Evolutionary conservation across 2,888 invertebrate genomes (phyloP).

Genomic region (Yponomeuta cagnagella): DNA sequence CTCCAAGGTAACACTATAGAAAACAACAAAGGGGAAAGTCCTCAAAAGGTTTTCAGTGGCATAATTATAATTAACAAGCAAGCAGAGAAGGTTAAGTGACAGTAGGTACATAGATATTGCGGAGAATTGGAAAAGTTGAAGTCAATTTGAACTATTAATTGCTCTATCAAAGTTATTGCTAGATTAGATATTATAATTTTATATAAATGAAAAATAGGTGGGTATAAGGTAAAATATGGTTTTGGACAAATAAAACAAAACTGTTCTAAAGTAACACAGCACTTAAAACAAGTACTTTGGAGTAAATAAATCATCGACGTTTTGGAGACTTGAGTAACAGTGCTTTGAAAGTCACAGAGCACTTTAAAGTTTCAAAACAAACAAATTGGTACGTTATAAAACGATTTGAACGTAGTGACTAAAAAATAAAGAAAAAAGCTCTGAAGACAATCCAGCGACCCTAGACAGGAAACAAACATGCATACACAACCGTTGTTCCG

Average conservation of each 20-base stretch:
- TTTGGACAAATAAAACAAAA: too few species aligned
- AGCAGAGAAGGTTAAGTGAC: neutral
- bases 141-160: constrained; percentile 6
- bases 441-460: neutral
- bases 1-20: neutral
- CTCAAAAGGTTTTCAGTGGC: constrained; percentile 3
- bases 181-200: neutral
- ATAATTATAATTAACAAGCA: constrained; percentile 5
- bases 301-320: too few species aligned
- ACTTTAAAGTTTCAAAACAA: neutral
- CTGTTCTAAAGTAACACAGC: too few species aligned
- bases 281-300: too few species aligned
- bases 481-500: neutral
- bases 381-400: neutral
- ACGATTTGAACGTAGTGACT: neutral
- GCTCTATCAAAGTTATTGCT: constrained; percentile 5
- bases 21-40: neutral
- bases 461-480: neutral
- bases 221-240: too few species aligned
- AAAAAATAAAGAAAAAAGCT: neutral
- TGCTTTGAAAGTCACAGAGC: too few species aligned
- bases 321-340: too few species aligned
- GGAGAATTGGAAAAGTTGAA: constrained; percentile 8
- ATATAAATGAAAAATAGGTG: too few species aligned
- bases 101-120: neutral